Evolutionary conservation across 1,140 invertebrate genomes (phyloP).

Genomic region (Dreissena rostriformis): DNA sequence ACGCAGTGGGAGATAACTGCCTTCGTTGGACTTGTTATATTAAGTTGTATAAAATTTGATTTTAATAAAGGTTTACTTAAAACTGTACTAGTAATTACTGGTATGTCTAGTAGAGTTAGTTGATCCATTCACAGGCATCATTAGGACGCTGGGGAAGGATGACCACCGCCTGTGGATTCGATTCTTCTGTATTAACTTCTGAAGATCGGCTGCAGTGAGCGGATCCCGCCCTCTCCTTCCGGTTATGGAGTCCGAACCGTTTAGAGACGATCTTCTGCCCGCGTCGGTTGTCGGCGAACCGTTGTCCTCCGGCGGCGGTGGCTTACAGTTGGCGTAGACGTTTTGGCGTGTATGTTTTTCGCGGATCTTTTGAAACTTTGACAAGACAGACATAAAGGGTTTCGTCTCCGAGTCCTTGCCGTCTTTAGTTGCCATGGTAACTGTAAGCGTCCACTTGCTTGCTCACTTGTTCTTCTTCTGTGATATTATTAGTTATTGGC

Average conservation of each 20-base stretch:
- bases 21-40: too few species aligned
- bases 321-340: background rate
- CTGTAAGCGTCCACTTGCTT: background rate
- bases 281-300: background rate
- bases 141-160: background rate
- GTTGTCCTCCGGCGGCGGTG: background rate
- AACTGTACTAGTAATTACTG: too few species aligned
- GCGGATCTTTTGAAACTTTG: background rate
- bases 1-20: too few species aligned
- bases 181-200: background rate
- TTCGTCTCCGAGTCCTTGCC: background rate
- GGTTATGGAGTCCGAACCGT: background rate
- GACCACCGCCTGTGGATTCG: background rate
- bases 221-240: background rate
- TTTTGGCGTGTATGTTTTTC: background rate
- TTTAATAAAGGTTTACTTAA: too few species aligned
- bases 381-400: background rate
- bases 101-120: too few species aligned
- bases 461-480: too few species aligned
- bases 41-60: too few species aligned
- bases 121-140: background rate
- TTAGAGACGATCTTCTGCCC: too few species aligned
- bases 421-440: background rate
- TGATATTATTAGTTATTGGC: too few species aligned
- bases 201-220: background rate